Base-by-base conservation (phyloP, 92 coral and sea anemone species). In the Pocillopora meandrina region DNA sequence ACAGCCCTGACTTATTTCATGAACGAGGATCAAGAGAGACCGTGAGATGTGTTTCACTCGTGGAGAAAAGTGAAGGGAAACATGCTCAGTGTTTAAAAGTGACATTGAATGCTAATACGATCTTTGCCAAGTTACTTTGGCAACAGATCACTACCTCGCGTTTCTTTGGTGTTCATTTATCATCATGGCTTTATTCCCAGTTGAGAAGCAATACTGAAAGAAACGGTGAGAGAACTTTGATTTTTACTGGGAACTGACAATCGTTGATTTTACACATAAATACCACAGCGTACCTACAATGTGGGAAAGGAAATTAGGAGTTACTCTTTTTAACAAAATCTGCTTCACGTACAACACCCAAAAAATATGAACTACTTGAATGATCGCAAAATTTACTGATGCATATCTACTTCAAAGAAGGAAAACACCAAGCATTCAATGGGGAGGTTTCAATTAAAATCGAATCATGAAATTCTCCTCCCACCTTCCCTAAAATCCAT, bases 41-140 rank as follows among this genome's bases (percentile, higher is more conserved):
- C 42, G 71, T 74, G 11, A 83, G 64, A 74, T 64, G 73, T 74
- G 80, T 47, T 52, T 68, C 80, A 49, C 62, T 83, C 52, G 73
- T 83, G 65, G 64, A 64, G 2, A 16, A 23, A 13, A 9, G 7
- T 21, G 57, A 18, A 21, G 73, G 18, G 49, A 83, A 55, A 47
- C 23, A 16, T 62, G 52, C 11, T 14, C 84, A 33, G 47, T 17
- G 52, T 6, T 62, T 21, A 3, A 73, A 62, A 33, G 83, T 82
- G 19, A 79, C 34, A 55, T 56, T 90, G 52, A 26, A 72, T 79
- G 88, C 87, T 49, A 89, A 91, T 66, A 88, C 97, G 19, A 61
- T 91, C 34, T 87, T 93, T 3, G 97, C 93, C 19, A 90, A 79
- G 20, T 49, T 91, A 71, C 84, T 93, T 15, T 91, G 93, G 91